Evolutionary conservation across 2,113 vertebrate genomes (phyloP).

Genomic region (Ctenodactylus gundi): DNA sequence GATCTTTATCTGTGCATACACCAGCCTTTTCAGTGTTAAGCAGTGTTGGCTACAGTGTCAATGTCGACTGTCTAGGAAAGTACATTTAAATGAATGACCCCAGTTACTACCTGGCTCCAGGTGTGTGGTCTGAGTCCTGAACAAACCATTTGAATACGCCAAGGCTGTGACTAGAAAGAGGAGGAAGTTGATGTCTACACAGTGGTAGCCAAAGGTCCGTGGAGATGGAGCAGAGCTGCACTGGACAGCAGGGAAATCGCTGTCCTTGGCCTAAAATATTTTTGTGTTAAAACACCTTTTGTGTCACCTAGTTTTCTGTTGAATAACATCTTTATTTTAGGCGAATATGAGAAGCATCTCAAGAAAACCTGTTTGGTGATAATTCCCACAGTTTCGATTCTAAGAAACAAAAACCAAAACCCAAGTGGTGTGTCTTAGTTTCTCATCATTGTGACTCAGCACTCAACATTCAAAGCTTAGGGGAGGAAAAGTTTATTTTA

Average conservation of each 20-base stretch:
- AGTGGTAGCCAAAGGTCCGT: not conserved
- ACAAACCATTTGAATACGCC: rapidly evolving
- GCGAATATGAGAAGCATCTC: not conserved
- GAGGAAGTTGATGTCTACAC: not conserved
- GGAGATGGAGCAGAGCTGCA: not conserved
- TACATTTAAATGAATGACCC: not conserved
- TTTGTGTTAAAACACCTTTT: not conserved
- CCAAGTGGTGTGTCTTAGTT: no score
- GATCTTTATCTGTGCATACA: not conserved
- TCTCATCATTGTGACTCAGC: no score
- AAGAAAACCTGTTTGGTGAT: not conserved
- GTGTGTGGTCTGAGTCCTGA: not conserved
- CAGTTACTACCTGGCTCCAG: rapidly evolving
- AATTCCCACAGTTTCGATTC: not conserved
- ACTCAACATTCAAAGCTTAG: no score
- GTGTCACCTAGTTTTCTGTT: not conserved
- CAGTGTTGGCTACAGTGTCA: not conserved
- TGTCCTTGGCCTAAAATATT: not conserved
- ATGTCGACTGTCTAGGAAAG: not conserved
- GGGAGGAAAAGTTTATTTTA: no score
- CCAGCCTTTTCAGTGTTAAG: not conserved
- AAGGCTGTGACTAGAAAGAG: no score
- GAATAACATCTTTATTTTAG: not conserved
- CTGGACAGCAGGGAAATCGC: not conserved
- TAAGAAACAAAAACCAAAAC: not conserved